Evolutionary conservation across 2,797 vertebrate genomes (phyloP), one percentile per base, ranked within the genome.

Genomic region (Danio jaintianensis): DNA sequence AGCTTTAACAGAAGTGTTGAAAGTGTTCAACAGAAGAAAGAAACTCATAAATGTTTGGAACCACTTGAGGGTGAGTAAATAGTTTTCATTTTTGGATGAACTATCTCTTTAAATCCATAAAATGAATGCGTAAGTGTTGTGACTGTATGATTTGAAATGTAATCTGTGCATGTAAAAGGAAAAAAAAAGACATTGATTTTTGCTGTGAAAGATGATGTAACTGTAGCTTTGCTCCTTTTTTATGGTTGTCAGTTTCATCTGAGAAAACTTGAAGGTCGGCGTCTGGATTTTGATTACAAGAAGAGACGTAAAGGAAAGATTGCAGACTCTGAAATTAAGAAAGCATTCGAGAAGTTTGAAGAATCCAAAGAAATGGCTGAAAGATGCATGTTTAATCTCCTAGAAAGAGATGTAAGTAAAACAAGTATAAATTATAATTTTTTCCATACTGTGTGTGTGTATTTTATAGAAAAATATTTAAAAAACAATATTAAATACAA

Each of bases 291-390:
- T 0, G 94, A 96, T 88, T 96, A 95, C 86, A 96, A 95, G 85
- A 95, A 94, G 90, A 94, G 91, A 55, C 92, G 93, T 16, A 92
- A 94, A 81, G 94, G 94, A 74, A 95, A 94, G 88, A 92, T 96
- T 29, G 89, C 94, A 0, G 93, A 92, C 5, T 93, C 90, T 83
- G 92, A 92, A 89, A 90, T 95, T 79, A 92, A 87, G 86, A 93
- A 94, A 89, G 95, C 96, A 0, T 92, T 94, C 86, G 94, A 96
- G 77, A 98, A 98, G 88, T 97, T 96, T 85, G 93, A 95, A 84
- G 95, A 96, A 45, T 97, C 95, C 73, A 97, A 94, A 89, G 96
- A 97, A 75, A 85, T 96, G 90, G 94, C 95, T n/a, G 96, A 96
- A 92, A 93, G 93, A 86, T 95, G 95, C 94, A 98, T 98, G 97